Evolutionary conservation across 2,888 invertebrate species (phyloP), one percentile per base, ranked within the genome.

Genomic region (Camponotus fellah): DNA sequence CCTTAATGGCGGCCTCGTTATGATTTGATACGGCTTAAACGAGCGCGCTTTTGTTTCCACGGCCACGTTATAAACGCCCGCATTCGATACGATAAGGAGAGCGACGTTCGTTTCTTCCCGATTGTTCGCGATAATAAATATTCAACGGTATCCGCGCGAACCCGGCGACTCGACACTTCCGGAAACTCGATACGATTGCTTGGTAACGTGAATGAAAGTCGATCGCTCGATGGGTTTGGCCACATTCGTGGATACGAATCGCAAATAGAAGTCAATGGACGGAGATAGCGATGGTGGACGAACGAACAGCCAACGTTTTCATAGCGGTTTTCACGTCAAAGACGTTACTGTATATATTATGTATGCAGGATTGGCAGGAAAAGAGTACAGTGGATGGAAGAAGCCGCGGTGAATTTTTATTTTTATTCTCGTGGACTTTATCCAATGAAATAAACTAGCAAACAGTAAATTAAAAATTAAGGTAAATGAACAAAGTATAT

Each of bases 1-100:
- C n/a, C 49, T 66, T 77, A 56, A 77, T 43, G 56, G 40, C 68
- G 77, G 56, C 26, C 69, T 68, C 32, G 69, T 68, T 68, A n/a
- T n/a, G 40, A 43, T 62, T 58, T 60, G 60, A 49, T 60, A n/a
- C 17, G 12, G 62, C 60, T 79, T 71, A 71, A 43, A 80, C 12
- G 1, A 14, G 40, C 56, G 12, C 66, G 10, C 14, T 58, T 58
- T 58, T 58, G 34, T 69, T 53, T 53, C 49, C 49, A n/a, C 49
- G 8, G 2, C 2, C 26, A 0, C 17, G 49, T 53, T 53, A 53
- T 40, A 37, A 76, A 4, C 74, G 17, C 12, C 12, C 32, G 14
- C 14, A n/a, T 9, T 37, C 17, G 21, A 76, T 60, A 65, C 12
- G 26, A 32, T 32, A 26, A 68, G 26, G 49, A 53, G n/a, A n/a